Evolutionary conservation across 1,140 invertebrate genomes (phyloP), one percentile per base, ranked within the genome.

Genomic region (Maconellicoccus hirsutus): DNA sequence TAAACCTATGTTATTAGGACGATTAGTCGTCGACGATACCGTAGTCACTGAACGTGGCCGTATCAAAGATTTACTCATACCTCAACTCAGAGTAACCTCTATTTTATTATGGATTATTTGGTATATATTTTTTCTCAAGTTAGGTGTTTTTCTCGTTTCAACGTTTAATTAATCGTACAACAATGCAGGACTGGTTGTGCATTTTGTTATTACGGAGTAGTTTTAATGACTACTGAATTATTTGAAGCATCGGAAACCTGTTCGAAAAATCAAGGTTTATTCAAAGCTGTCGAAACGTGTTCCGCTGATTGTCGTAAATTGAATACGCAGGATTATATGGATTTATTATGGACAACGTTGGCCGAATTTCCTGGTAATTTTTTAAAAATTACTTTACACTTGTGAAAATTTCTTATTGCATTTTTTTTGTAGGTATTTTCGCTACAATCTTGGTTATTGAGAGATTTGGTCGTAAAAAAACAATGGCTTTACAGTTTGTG

Each of bases 161-260:
- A 8, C 42, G n/a, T 8, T 52, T 52, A 38, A 8, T 52, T 19
- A 52, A 52, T 8, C n/a, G 29, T 33, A 12, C 12, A 33, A 33
- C 6, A 52, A 52, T 79, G 61, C 77, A 94, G 93, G 93, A 89
- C 94, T 82, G 86, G 90, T 0, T 94, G 93, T 80, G 93, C 94
- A 1, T 97, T 98, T 81, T 95, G 92, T 75, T 98, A 98, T 78
- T 98, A 98, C 79, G 95, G 95, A 0, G 84, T 97, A 38, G 94
- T 98, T 3, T 81, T 98, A 59, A 93, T 98, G 86, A 95, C 94
- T 0, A 97, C 94, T 0, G 94, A 97, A 80, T 81, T 98, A 27
- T 92, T 98, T 80, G 90, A 93, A 76, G 84, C 82, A 19, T 82
- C 84, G 1, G 63, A 69, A 39, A 69, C 70, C 0, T 72, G 72